A percentile compares a stretch with the other conserved stretches of the same genome.
These are phyloP conservation scores for Haliclystus octoradiatus DNA, from an alignment of 30 jellyfish, hydroid and myxozoan genomes.

Conservation along the genomic window DNA sequence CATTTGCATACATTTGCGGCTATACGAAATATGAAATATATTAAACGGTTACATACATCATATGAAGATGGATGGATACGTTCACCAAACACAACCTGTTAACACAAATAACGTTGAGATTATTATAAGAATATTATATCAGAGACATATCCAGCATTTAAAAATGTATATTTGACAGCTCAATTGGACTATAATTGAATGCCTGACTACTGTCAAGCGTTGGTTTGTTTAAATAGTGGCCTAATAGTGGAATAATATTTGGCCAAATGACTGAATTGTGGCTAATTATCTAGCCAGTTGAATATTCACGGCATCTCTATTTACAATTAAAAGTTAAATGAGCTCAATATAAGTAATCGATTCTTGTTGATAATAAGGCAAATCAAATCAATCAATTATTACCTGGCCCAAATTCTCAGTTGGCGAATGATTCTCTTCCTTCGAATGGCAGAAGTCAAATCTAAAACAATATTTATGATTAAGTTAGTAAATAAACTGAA, in stretches of 20 bases:
- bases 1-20: neutral
- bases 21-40: neutral
- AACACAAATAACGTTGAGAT: neutral
- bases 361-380: neutral
- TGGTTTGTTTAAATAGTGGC: too few species aligned
- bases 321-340: too few species aligned
- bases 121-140: too few species aligned
- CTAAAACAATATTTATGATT: constrained; percentile 19
- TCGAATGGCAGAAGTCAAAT: constrained; percentile 61
- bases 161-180: too few species aligned
- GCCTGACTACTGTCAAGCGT: too few species aligned
- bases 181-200: too few species aligned
- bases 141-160: too few species aligned
- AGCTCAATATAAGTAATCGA: neutral
- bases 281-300: too few species aligned
- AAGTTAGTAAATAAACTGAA: too few species aligned
- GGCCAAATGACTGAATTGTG: too few species aligned
- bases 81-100: constrained; percentile 87
- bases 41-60: constrained; percentile 12
- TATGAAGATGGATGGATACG: constrained; percentile 86
- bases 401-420: constrained; percentile 91
- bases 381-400: neutral
- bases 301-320: too few species aligned
- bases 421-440: constrained; percentile 52
- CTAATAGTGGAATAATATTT: too few species aligned